A percentile compares a stretch with the other conserved stretches of the same genome.
Evolutionary conservation across 2,113 vertebrate species (phyloP).

Genomic region (Brachyistius frenatus): DNA sequence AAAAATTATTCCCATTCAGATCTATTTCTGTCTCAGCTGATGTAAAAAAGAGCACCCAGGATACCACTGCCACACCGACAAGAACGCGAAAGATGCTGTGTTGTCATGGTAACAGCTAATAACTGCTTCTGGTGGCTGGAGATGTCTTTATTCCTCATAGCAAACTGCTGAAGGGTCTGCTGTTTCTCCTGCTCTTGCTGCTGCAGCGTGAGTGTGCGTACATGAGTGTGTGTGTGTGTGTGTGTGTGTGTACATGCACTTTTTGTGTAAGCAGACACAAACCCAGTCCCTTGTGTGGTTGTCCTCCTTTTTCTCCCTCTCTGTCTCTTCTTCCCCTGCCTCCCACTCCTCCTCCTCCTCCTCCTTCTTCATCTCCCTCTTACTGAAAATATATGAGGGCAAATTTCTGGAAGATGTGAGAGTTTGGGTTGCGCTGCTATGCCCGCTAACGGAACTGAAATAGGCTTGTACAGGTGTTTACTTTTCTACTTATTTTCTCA

Average conservation of each 20-base stretch:
- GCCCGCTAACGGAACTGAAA: conserved; percentile 39
- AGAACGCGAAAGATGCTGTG: conserved; percentile 71
- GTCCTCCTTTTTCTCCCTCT: conserved; percentile 54
- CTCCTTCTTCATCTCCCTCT: conserved; percentile 17
- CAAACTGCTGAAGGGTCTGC: conserved; percentile 65
- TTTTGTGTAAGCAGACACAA: conserved; percentile 20
- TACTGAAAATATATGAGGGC: conserved; percentile 35
- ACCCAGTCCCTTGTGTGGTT: conserved; percentile 38
- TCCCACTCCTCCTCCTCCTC: conserved; percentile 34
- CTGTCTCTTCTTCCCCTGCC: conserved; percentile 38
- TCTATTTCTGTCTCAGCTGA: conserved; percentile 78
- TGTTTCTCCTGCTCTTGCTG: conserved; percentile 39
- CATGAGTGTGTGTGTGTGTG: background rate
- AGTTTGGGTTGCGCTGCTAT: conserved; percentile 45
- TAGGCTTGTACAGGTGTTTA: conserved; percentile 53
- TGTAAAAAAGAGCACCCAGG: conserved; percentile 69
- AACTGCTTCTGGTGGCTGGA: conserved; percentile 73
- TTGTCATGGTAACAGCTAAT: conserved; percentile 83
- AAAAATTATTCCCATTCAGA: conserved; percentile 59
- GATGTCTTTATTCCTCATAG: conserved; percentile 77
- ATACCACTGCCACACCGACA: conserved; percentile 64
- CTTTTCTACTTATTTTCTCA: conserved; percentile 56
- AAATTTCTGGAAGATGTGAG: conserved; percentile 46
- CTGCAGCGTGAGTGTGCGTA: conserved; percentile 33
- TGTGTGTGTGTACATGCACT: conserved; percentile 7